phyloP scores from a whole-genome alignment of 2,797 vertebrate species.

The Echeneis naucrates region DNA sequence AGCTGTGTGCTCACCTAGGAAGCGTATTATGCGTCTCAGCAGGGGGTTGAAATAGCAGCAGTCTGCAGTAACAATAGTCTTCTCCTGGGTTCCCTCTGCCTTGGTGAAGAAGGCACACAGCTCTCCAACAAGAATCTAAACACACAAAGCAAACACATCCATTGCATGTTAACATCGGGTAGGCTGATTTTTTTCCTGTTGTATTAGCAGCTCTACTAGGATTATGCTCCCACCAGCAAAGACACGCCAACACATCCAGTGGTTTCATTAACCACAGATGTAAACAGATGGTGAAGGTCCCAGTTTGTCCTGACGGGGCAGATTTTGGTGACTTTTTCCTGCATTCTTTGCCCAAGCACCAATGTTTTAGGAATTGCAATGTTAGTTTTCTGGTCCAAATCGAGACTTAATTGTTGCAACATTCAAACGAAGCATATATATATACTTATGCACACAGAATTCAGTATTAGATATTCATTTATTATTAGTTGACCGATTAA shows the following conservation, averaged over 20 bases:
- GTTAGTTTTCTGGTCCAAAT: background rate
- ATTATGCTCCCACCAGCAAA: too few relatives aligned
- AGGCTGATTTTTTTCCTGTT: background rate
- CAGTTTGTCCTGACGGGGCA: too few relatives aligned
- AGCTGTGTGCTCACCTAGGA: conserved; percentile 84
- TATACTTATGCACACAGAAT: too few relatives aligned
- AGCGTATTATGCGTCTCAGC: conserved; percentile 88
- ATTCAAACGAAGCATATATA: too few relatives aligned
- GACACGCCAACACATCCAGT: too few relatives aligned
- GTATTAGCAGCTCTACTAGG: background rate
- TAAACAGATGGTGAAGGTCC: background rate
- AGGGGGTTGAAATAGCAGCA: conserved; percentile 92
- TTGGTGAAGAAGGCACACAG: conserved; percentile 87
- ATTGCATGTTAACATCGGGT: background rate
- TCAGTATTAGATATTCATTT: too few relatives aligned
- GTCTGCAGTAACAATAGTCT: conserved; percentile 89
- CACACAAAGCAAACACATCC: conserved; percentile 18
- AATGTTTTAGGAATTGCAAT: too few relatives aligned
- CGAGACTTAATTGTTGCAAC: background rate
- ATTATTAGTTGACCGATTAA: too few relatives aligned
- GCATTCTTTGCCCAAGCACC: too few relatives aligned
- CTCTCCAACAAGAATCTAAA: conserved; percentile 89
- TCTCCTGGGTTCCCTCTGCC: conserved; percentile 82
- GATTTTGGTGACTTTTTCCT: too few relatives aligned
- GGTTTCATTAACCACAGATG: too few relatives aligned